phyloP scores from a whole-genome alignment of 1,140 invertebrate species.

The Drosophila prosaltans region DNA sequence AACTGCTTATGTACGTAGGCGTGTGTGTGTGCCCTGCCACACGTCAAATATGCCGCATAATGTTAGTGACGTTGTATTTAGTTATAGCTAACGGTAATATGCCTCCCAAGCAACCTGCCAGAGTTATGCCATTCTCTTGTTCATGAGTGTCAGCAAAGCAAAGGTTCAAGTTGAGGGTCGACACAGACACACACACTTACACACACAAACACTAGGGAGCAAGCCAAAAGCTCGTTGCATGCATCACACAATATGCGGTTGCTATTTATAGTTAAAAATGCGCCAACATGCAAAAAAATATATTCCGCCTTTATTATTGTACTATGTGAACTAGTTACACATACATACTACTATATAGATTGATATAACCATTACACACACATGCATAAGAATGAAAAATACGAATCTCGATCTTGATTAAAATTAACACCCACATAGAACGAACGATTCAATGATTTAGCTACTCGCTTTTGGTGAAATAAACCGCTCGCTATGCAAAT shows the following conservation, averaged over 20 bases:
- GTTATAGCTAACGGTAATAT: conserved; percentile 27
- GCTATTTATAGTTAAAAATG: conserved; percentile 50
- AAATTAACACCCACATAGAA: conserved; percentile 3
- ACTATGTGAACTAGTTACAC: neutral
- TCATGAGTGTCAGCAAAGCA: neutral
- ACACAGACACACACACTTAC: neutral
- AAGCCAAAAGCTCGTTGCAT: conserved; percentile 37
- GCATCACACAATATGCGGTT: conserved; percentile 12
- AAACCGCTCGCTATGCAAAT: conserved; percentile 53
- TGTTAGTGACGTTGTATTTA: conserved; percentile 35
- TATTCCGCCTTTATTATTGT: conserved; percentile 25
- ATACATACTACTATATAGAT: too few species aligned
- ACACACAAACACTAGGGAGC: neutral
- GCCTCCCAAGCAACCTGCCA: conserved; percentile 1
- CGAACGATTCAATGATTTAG: neutral
- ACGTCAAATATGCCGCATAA: conserved; percentile 39
- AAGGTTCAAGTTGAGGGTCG: conserved; percentile 74
- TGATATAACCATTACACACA: neutral
- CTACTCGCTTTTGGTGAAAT: neutral
- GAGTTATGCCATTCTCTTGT: conserved; percentile 29
- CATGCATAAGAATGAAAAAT: neutral
- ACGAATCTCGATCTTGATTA: conserved; percentile 4
- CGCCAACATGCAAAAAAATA: conserved; percentile 48
- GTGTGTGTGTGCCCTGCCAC: neutral
- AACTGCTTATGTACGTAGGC: conserved; percentile 31